Evolutionary conservation across 2,113 vertebrate species (phyloP).

Genomic region (Salvelinus alpinus): DNA sequence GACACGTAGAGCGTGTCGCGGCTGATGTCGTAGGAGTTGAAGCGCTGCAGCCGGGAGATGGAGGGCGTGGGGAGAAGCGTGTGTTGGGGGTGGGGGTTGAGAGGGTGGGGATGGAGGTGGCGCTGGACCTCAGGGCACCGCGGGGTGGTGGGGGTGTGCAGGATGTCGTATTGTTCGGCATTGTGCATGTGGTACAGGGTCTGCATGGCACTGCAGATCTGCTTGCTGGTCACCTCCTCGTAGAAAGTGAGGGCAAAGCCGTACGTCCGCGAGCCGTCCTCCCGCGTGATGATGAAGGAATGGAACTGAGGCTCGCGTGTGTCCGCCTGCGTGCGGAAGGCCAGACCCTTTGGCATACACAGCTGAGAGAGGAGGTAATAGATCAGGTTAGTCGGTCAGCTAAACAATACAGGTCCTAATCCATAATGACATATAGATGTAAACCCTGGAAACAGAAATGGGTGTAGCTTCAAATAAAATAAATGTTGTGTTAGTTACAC

Average conservation of each 20-base stretch:
- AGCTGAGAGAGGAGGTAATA: conserved; percentile 73
- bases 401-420: conserved; percentile 42
- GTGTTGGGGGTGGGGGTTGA: conserved; percentile 64
- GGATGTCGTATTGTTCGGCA: conserved; percentile 91
- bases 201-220: conserved; percentile 99
- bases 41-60: conserved; percentile 91
- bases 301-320: conserved; percentile 91
- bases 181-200: conserved; percentile 99
- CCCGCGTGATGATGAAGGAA: conserved; percentile 97
- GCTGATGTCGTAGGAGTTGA: conserved; percentile 98
- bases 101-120: conserved; percentile 50
- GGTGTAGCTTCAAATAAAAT: not conserved
- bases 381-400: not conserved
- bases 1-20: conserved; percentile 96
- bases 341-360: conserved; percentile 98
- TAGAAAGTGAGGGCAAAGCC: conserved; percentile 98
- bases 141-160: conserved; percentile 74
- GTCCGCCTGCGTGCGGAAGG: conserved; percentile 95
- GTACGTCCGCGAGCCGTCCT: conserved; percentile 97
- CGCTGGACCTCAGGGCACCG: conserved; percentile 57
- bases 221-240: conserved; percentile 97
- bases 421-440: not conserved
- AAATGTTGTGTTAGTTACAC: not conserved
- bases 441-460: not conserved
- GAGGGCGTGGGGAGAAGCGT: conserved; percentile 81